Evolutionary conservation across 2,797 vertebrate species (phyloP).

Genomic region (Meriones psammophilus): DNA sequence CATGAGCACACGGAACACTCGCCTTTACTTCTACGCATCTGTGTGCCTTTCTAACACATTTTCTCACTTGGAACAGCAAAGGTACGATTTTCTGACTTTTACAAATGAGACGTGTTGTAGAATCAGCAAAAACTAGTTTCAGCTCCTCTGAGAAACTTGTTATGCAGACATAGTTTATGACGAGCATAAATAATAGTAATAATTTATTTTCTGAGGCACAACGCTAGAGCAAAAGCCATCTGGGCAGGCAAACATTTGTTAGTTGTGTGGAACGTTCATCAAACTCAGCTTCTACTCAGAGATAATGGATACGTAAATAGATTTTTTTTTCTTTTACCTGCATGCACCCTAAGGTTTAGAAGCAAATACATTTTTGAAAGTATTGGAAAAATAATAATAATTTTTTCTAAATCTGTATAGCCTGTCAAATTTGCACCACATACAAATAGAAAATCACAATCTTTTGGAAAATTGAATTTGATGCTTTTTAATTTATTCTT

Average conservation of each 20-base stretch:
- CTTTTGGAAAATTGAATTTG: slow-evolving; percentile 61
- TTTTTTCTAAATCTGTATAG: slow-evolving; percentile 62
- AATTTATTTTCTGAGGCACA: slow-evolving; percentile 77
- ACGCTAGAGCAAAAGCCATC: slow-evolving; percentile 73
- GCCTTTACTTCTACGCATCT: background rate
- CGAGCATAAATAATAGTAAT: slow-evolving; percentile 78
- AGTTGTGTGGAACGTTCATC: slow-evolving; percentile 69
- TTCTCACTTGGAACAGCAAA: slow-evolving; percentile 48
- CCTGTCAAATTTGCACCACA: slow-evolving; percentile 63
- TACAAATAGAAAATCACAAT: slow-evolving; percentile 63
- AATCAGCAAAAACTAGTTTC: slow-evolving; percentile 71
- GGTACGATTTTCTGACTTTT: slow-evolving; percentile 71
- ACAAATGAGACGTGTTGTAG: slow-evolving; percentile 68
- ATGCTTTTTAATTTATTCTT: slow-evolving; percentile 66
- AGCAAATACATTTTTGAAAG: slow-evolving; percentile 71
- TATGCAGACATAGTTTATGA: slow-evolving; percentile 76
- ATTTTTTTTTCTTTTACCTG: slow-evolving; percentile 76
- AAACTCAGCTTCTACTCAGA: slow-evolving; percentile 64
- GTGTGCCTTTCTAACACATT: slow-evolving; percentile 26
- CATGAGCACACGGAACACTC: background rate
- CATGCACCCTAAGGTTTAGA: slow-evolving; percentile 69
- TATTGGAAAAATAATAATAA: slow-evolving; percentile 66
- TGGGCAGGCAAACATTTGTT: slow-evolving; percentile 66
- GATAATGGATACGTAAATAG: slow-evolving; percentile 73
- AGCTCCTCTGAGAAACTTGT: slow-evolving; percentile 75